Evolutionary conservation across 2,113 vertebrate species (phyloP), one percentile per base, ranked within the genome.

Genomic region (Ophthalmolycus amberensis): DNA sequence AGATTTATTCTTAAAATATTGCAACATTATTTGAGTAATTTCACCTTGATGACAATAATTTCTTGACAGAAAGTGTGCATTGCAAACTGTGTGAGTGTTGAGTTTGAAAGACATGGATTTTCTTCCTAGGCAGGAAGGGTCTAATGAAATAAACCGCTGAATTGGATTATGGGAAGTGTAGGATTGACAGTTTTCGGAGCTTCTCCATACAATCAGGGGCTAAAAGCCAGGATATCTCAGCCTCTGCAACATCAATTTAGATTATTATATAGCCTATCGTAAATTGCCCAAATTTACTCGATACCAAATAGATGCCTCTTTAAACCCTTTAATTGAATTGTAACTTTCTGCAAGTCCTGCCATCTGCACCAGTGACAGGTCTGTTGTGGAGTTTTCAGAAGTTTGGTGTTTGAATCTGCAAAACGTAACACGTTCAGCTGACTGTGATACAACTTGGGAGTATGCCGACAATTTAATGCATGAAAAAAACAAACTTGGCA

Each of bases 401-500:
- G 46, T 34, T 38, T 48, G 14, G 7, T 27, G 9, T 59, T 48
- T 52, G 58, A 50, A 74, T 48, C 50, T 15, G 27, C 9, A 66
- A 79, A 44, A 68, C 14, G 58, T 12, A 59, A 40, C 9, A 16
- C 5, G 8, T 38, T 48, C 18, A 44, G 8, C 25, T 14, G 22
- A 50, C 42, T 81, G 15, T 66, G 16, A 67, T 67, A 48, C 5
- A 2, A 60, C 38, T 73, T 3, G n/a, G 9, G 6, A 38, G 16
- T 68, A 32, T 38, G 10, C 42, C 50, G 38, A 27, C 25, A 60
- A 64, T 75, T 48, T 15, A 52, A 2, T 25, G 25, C 25, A 46
- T 9, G 0, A 75, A 75, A 74, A 68, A 18, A 65, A 18, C 62
- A 69, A 74, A 80, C 4, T 25, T 68, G 63, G 63, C 59, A 75